Base-by-base conservation (phyloP, 2,797 vertebrate genomes). In the Podarcis lilfordi region DNA sequence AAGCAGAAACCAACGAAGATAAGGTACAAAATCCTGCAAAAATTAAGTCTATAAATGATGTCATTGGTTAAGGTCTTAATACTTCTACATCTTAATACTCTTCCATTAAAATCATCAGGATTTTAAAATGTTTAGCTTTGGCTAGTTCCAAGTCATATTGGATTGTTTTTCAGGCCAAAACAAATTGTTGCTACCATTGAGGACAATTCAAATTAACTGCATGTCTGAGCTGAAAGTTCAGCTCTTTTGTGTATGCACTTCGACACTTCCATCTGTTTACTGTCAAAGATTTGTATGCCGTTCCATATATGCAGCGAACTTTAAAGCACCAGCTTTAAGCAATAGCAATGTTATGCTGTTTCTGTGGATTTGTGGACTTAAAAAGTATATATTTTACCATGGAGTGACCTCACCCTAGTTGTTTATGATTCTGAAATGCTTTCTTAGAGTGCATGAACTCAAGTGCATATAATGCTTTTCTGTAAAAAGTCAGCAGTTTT, bases 111-210 rank as follows among this genome's bases (percentile, higher is more conserved):
- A 85, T 84, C 45, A 55, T 35, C 29, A 6, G 45, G 8, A 74
- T 45, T 74, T 68, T 74, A 84, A 19, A 74, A 74, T 11, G 8
- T 82, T 82, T 45, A 25, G 68, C 21, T 55, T 77, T 77, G 74
- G 50, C 35, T 64, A 21, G 17, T 66, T 45, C 59, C 74, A n/a
- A 77, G 37, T 43, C 66, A 77, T 85, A 40, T 27, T 21, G 55
- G 27, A 66, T 66, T 85, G 74, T 77, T 85, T 66, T 78, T 64
- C 59, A 55, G n/a, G 69, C 45, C 82, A 72, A 84, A 74, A 84
- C 45, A 85, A 85, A 85, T 78, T 78, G 74, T 85, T 85, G 84
- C 61, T 85, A 77, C 61, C 37, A 78, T 29, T 68, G 74, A 68
- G 59, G 75, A 85, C 74, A 85, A 78, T 85, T 77, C 61, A 27